Percentiles rank a stretch among this genome's conserved stretches.
These are phyloP conservation scores for Mythimna loreyi DNA, from an alignment of 2,888 invertebrate species.

Conservation along the genomic window DNA sequence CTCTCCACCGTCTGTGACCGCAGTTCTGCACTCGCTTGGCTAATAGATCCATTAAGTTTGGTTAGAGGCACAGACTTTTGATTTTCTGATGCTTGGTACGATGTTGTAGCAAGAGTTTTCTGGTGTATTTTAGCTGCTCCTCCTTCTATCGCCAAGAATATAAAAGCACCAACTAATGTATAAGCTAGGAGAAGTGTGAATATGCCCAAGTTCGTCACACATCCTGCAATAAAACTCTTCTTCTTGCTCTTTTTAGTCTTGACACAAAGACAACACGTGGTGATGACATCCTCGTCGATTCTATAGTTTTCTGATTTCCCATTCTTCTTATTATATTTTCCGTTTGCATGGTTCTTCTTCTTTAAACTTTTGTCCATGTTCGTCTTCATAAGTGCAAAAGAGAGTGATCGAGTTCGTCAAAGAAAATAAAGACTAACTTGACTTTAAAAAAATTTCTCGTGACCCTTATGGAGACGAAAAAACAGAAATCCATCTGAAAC, in stretches of 20 bases:
- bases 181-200: slow-evolving; percentile 95
- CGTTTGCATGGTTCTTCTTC: slow-evolving; percentile 86
- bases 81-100: slow-evolving; percentile 83
- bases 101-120: slow-evolving; percentile 87
- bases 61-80: slow-evolving; percentile 79
- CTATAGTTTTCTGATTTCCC: slow-evolving; percentile 82
- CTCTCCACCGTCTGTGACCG: slow-evolving; percentile 94
- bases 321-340: slow-evolving; percentile 87
- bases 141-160: slow-evolving; percentile 96
- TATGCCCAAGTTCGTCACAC: slow-evolving; percentile 95
- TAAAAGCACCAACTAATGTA: slow-evolving; percentile 94
- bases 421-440: slow-evolving; percentile 44
- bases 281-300: slow-evolving; percentile 81
- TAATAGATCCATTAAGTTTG: slow-evolving; percentile 82
- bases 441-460: slow-evolving; percentile 52
- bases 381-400: slow-evolving; percentile 59
- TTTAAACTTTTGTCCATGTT: slow-evolving; percentile 86
- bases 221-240: slow-evolving; percentile 91
- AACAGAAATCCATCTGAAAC: slow-evolving; percentile 71
- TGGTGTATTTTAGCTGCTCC: slow-evolving; percentile 89
- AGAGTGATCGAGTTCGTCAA: slow-evolving; percentile 18
- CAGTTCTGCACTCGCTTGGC: slow-evolving; percentile 85
- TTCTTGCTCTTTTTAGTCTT: slow-evolving; percentile 88
- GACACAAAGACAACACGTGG: slow-evolving; percentile 88
- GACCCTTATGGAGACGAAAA: slow-evolving; percentile 48